phyloP scores from a whole-genome alignment of 2,113 vertebrate species.

The Burhinus oedicnemus region DNA sequence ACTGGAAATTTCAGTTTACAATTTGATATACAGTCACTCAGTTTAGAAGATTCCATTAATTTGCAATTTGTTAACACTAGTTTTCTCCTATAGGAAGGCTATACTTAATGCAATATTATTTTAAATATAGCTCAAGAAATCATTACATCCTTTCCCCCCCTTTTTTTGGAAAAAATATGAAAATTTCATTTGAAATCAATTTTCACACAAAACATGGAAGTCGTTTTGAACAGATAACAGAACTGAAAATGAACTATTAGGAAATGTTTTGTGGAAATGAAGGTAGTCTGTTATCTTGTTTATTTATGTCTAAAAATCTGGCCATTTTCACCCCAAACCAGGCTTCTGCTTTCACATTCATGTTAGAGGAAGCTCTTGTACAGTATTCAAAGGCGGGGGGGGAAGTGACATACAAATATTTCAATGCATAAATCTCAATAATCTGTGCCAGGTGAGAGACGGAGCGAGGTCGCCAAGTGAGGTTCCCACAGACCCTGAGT shows the following conservation, averaged over 20 bases:
- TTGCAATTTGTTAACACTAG: not conserved
- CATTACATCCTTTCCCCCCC: not conserved
- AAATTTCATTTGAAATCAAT: not conserved
- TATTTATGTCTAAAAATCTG: not conserved
- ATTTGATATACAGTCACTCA: not conserved
- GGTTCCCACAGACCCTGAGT: not conserved
- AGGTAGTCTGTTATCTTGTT: not conserved
- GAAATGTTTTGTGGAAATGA: not conserved
- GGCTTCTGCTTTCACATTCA: not conserved
- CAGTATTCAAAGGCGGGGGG: not conserved
- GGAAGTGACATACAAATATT: not conserved
- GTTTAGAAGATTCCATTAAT: not conserved
- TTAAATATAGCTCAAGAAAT: not conserved
- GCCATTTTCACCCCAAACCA: not conserved
- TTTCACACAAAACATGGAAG: not conserved
- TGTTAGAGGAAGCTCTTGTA: not conserved
- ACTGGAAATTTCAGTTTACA: constrained; percentile 26
- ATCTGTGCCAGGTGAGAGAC: not conserved
- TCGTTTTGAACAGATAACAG: not conserved
- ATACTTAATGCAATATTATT: not conserved
- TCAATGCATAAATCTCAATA: constrained; percentile 23
- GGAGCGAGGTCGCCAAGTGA: not conserved
- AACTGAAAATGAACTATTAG: not conserved
- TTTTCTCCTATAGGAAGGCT: not conserved
- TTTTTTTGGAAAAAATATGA: rapidly evolving